These are phyloP conservation scores for Gadus chalcogrammus DNA, from an alignment of 2,113 vertebrate genomes.

Conservation along the genomic window DNA sequence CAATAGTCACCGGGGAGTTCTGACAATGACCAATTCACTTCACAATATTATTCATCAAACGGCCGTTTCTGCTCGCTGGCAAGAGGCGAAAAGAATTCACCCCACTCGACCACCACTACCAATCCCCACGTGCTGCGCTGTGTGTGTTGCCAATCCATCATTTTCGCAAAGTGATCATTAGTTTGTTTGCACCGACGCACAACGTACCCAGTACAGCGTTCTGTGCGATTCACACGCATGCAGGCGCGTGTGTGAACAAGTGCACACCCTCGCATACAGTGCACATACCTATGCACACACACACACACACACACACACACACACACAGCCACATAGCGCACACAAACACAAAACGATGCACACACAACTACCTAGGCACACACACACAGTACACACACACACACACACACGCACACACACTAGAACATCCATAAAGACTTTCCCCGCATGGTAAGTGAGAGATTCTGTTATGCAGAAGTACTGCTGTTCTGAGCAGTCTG, in stretches of 20 bases:
- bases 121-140: constrained; percentile 48
- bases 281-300: too few relatives aligned
- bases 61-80: constrained; percentile 61
- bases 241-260: neutral
- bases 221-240: neutral
- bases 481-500: constrained; percentile 55
- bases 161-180: constrained; percentile 50
- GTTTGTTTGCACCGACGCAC: constrained; percentile 28
- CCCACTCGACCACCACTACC: constrained; percentile 55
- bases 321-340: too few relatives aligned
- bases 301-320: too few relatives aligned
- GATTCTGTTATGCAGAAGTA: constrained; percentile 55
- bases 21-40: constrained; percentile 72
- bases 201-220: too few relatives aligned
- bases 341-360: neutral
- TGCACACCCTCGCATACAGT: neutral
- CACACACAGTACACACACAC: constrained; percentile 16
- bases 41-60: constrained; percentile 70
- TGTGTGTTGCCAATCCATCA: constrained; percentile 68
- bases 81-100: constrained; percentile 17
- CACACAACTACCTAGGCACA: constrained; percentile 21
- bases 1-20: constrained; percentile 61
- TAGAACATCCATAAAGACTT: constrained; percentile 45
- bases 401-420: neutral
- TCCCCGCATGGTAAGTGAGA: constrained; percentile 55